Conservation (phyloP, 2,113 vertebrate species). For the Tichodroma muraria region DNA sequence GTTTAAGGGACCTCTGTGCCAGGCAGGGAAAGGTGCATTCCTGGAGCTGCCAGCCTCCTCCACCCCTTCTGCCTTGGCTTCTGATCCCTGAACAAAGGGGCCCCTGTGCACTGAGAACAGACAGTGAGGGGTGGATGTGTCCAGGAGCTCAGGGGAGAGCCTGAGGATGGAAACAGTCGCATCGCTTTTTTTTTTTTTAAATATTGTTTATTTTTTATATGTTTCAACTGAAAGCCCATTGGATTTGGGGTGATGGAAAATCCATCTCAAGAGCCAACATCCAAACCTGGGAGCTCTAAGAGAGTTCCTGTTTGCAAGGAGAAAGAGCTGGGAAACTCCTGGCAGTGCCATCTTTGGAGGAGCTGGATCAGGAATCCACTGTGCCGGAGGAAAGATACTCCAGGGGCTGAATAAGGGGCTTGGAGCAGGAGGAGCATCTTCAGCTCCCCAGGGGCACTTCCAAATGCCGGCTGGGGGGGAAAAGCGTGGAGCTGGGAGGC, state of each 20-base stretch:
- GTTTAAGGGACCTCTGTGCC: background rate
- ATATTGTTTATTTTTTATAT: background rate
- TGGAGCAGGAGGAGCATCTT: background rate
- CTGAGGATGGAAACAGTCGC: background rate
- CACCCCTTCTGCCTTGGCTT: background rate
- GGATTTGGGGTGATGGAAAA: conserved; percentile 15
- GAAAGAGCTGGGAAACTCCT: background rate
- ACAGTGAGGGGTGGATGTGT: background rate
- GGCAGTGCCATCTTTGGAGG: background rate
- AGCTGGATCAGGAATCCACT: background rate
- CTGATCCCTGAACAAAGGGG: background rate
- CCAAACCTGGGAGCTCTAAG: background rate
- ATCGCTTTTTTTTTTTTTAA: background rate
- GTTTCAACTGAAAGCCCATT: background rate
- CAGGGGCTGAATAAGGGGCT: background rate
- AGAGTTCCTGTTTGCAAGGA: background rate
- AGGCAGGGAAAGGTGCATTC: background rate
- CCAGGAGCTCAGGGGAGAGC: background rate
- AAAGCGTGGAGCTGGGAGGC: background rate
- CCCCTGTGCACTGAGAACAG: background rate
- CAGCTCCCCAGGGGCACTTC: background rate
- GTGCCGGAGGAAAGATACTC: background rate
- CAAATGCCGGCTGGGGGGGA: background rate
- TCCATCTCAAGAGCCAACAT: background rate
- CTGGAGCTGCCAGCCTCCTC: background rate